Conservation (phyloP, 2,113 vertebrate genomes). For the Anseranas semipalmata region DNA sequence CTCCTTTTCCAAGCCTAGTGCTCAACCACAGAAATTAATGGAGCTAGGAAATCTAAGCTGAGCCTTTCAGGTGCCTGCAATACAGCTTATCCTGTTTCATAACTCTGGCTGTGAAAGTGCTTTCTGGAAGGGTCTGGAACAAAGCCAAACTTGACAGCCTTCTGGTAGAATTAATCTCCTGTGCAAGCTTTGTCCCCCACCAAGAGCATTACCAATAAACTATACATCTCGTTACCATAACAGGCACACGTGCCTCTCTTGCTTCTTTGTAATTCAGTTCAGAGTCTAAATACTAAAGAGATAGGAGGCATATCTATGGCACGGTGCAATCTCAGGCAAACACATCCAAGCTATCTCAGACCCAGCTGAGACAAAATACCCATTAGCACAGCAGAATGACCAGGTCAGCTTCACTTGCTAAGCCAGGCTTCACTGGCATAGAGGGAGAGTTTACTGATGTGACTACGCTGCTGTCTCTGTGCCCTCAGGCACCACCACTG, state of each 20-base stretch:
- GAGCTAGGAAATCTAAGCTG: not conserved
- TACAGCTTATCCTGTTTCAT: not conserved
- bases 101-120: not conserved
- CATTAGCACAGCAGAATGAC: not conserved
- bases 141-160: not conserved
- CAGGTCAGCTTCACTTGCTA: not conserved
- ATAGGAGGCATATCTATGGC: not conserved
- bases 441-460: accelerated
- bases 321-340: not conserved
- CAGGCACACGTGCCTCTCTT: not conserved
- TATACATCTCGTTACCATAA: not conserved
- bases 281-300: not conserved
- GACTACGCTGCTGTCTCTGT: not conserved
- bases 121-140: constrained; percentile 2
- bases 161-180: not conserved
- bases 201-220: not conserved
- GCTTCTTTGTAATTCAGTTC: not conserved
- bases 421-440: not conserved
- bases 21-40: not conserved
- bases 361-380: not conserved
- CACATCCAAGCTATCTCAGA: not conserved
- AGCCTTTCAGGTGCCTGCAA: not conserved
- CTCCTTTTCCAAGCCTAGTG: not conserved
- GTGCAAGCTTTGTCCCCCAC: not conserved
- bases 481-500: not conserved